phyloP scores from a whole-genome alignment of 1,140 invertebrate genomes.

The Ips nitidus region DNA sequence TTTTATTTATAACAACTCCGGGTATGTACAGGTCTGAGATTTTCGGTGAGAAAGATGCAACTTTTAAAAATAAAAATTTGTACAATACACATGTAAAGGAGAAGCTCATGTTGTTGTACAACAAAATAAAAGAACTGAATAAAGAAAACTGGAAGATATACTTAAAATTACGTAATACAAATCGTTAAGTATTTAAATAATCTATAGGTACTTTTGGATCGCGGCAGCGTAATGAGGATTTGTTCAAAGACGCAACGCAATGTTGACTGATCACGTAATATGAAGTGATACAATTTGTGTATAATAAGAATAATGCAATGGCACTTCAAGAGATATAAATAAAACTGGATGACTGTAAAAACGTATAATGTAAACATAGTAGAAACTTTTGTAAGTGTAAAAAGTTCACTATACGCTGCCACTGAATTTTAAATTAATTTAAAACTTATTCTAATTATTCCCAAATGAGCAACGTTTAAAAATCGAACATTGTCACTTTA shows the following conservation, averaged over 20 bases:
- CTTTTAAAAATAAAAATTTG: conserved; percentile 26
- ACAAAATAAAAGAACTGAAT: conserved; percentile 18
- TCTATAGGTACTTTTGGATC: conserved; percentile 6
- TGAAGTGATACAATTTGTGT: no score
- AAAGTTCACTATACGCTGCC: conserved; percentile 12
- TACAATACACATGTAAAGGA: conserved; percentile 30
- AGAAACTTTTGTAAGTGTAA: no score
- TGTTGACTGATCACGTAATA: no score
- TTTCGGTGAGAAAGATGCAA: conserved; percentile 34
- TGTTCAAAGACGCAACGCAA: no score
- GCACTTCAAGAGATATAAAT: no score
- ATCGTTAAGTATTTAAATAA: conserved; percentile 20
- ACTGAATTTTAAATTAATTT: conserved; percentile 1
- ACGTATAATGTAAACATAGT: no score
- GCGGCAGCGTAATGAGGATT: conserved; percentile 12
- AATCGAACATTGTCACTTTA: neutral
- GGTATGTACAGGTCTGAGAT: conserved; percentile 24
- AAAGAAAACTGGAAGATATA: conserved; percentile 25
- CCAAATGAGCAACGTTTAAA: conserved; percentile 1
- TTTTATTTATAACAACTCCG: conserved; percentile 24
- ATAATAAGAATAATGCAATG: no score
- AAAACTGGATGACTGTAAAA: no score
- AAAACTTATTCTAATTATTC: conserved; percentile 8
- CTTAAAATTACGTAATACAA: conserved; percentile 34
- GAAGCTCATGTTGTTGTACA: conserved; percentile 14